Conservation (phyloP, 2,797 vertebrate genomes). For the Anguilla marmorata region DNA sequence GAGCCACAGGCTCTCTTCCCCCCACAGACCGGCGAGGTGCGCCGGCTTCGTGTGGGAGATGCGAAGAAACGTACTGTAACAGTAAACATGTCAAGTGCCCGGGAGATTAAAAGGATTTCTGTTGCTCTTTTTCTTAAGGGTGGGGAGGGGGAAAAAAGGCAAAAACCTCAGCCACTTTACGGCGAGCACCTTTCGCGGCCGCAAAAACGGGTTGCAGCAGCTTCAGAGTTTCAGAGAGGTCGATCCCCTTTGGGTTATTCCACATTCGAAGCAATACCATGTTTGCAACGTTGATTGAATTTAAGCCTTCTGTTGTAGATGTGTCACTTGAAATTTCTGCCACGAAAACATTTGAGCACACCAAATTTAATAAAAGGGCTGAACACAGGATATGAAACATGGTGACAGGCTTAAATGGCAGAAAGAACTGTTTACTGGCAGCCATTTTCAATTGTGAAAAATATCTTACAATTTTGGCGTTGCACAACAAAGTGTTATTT, state of each 20-base stretch:
- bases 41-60: conserved; percentile 16
- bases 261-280: not conserved
- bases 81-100: conserved; percentile 41
- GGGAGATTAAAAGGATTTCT: conserved; percentile 45
- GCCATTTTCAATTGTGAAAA: not conserved
- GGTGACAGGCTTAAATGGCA: not conserved
- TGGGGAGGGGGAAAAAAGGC: not conserved
- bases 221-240: not conserved
- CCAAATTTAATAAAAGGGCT: not conserved
- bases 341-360: not conserved
- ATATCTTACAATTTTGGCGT: not conserved
- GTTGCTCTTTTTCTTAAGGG: conserved; percentile 33
- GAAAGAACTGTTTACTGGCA: not conserved
- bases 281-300: conserved; percentile 5
- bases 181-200: not conserved
- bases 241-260: not conserved
- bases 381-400: conserved; percentile 11
- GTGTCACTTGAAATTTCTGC: not conserved
- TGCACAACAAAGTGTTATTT: not conserved
- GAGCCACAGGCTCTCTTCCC: conserved; percentile 5
- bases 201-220: not conserved
- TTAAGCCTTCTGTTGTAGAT: not conserved
- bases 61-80: conserved; percentile 38
- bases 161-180: not conserved
- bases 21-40: not conserved